Evolutionary conservation across 2,797 vertebrate species (phyloP), one percentile per base, ranked within the genome.

Genomic region (Perodicticus potto): DNA sequence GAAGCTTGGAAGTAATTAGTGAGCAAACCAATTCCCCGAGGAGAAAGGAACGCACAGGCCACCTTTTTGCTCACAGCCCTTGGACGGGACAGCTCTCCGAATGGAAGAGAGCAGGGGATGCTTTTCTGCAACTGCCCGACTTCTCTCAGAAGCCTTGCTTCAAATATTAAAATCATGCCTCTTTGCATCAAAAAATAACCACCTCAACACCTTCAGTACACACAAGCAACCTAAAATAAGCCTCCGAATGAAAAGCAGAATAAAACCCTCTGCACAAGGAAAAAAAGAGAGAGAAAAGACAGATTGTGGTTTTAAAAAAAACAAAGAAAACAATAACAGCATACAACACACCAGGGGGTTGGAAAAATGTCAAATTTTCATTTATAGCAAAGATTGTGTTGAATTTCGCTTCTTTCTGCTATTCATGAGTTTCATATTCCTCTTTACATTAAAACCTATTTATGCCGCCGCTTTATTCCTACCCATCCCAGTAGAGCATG

Each of bases 321-420:
- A 19, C 23, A 53, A 59, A 77, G 53, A 49, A 77, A 59, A 49
- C 32, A 83, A 53, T 95, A 85, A 94, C 32, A 84, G 89, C 45
- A 49, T 59, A 97, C 85, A 86, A 89, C 86, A 94, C 93, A 96
- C 95, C n/a, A 95, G 96, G 74, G 74, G 93, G 49, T 57, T 96
- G 82, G 57, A 29, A 87, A 97, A 96, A 92, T 85, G 97, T 86
- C 91, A 94, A 89, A 94, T 88, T 84, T 92, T 94, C 87, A 96
- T 97, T 97, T 77, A 69, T 45, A 84, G 61, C 86, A 88, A 95
- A 96, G 70, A 94, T 82, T 77, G 63, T 69, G 84, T 73, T 89
- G 29, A 27, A 93, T 97, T 94, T 97, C 92, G 81, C 93, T 97
- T 97, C 95, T 86, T 94, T 96, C 83, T 95, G 92, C 93, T 97